phyloP scores from a whole-genome alignment of 2,113 vertebrate genomes.

The Lophotis ruficrista region DNA sequence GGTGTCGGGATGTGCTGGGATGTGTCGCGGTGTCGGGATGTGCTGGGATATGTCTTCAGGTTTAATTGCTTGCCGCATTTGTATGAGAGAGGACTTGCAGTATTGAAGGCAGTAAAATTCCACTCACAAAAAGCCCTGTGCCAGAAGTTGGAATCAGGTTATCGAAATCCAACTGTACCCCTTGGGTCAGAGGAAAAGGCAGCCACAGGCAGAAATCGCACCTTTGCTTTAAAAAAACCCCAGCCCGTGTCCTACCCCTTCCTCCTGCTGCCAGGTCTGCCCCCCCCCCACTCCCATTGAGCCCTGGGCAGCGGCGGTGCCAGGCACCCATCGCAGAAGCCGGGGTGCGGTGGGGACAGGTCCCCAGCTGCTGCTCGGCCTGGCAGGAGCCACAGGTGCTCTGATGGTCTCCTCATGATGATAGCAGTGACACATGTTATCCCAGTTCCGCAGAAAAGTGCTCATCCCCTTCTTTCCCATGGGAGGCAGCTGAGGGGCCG shows the following conservation, averaged over 20 bases:
- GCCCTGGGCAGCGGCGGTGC: background rate
- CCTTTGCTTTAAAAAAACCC: background rate
- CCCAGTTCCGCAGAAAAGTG: background rate
- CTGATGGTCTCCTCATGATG: no score
- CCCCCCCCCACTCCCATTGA: background rate
- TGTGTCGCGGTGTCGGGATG: background rate
- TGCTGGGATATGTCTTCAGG: background rate
- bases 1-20: background rate
- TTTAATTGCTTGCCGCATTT: background rate
- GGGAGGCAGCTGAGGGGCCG: background rate
- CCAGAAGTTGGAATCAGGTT: background rate
- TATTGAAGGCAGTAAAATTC: background rate
- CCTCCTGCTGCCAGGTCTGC: background rate
- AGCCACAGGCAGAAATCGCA: fast-evolving
- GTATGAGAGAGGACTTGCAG: background rate
- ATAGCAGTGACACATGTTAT: fast-evolving
- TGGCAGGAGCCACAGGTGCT: fast-evolving
- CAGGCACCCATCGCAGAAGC: fast-evolving
- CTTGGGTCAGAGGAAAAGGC: background rate
- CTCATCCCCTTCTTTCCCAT: background rate
- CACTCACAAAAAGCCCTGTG: background rate
- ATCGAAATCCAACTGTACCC: fast-evolving
- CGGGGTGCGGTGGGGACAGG: fast-evolving
- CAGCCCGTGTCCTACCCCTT: background rate
- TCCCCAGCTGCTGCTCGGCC: background rate